A percentile compares a stretch with the other conserved stretches of the same genome.
Conservation (phyloP, 2,888 invertebrate species). For the Parnassius mnemosyne region DNA sequence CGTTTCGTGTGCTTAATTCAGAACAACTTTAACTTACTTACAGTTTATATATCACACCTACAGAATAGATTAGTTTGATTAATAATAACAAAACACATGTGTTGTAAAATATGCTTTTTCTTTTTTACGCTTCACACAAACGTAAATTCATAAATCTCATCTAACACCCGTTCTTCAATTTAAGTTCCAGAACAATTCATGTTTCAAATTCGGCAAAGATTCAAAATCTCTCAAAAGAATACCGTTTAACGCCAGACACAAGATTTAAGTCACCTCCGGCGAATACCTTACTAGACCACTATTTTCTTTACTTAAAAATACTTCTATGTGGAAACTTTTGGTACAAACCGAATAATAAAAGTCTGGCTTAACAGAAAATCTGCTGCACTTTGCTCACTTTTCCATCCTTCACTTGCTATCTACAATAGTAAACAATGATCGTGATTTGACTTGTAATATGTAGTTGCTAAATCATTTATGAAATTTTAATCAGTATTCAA, state of each 20-base stretch:
- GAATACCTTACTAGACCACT: neutral
- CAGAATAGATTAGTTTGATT: slow-evolving; percentile 47
- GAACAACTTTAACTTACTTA: slow-evolving; percentile 52
- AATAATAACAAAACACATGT: slow-evolving; percentile 15
- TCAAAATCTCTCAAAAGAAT: slow-evolving; percentile 64
- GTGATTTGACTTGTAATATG: neutral
- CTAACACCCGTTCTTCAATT: slow-evolving; percentile 44
- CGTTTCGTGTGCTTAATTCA: slow-evolving; percentile 53
- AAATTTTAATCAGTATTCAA: slow-evolving; percentile 31
- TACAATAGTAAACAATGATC: neutral
- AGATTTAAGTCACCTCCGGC: neutral
- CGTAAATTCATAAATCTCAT: too few relatives aligned
- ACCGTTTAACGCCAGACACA: too few relatives aligned
- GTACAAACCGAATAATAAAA: too few relatives aligned
- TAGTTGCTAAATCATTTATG: slow-evolving; percentile 11
- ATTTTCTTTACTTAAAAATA: neutral
- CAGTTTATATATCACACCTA: slow-evolving; percentile 56
- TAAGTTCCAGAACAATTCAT: slow-evolving; percentile 19
- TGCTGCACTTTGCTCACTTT: too few relatives aligned
- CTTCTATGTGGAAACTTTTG: too few relatives aligned
- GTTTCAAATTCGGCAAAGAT: slow-evolving; percentile 50
- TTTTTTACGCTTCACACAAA: too few relatives aligned
- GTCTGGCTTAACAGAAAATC: too few relatives aligned
- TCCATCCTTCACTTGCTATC: neutral
- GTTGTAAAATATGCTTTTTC: too few relatives aligned